Base-by-base conservation (phyloP, 2,113 vertebrate species). In the Setophaga kirtlandii region DNA sequence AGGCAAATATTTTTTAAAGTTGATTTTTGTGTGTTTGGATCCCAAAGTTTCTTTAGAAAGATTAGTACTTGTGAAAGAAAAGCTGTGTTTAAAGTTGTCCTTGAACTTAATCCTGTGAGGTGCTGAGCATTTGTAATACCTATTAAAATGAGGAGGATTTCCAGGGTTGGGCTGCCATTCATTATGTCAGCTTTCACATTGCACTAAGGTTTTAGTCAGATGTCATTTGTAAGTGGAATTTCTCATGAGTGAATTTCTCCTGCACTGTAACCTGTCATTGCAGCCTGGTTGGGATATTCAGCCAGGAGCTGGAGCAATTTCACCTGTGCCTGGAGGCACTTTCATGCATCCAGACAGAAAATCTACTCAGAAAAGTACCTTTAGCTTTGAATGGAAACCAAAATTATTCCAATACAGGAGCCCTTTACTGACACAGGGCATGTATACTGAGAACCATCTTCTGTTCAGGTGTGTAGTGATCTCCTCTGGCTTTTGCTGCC, bases 401-500 rank as follows among this genome's bases (percentile, higher is more conserved):
- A 64, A 52, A 25, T 15, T 52, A 7, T 39, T 63, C 52, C 50
- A 79, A 19, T 41, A 11, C 35, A 44, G 19, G 11, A 58, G 9
- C 30, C 25, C 8, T 87, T 85, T 71, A 33, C 28, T 76, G 67
- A 74, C 5, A 2, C 4, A 13, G 55, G 10, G 15, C 68, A 55
- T 2, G 0, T 21, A 35, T 39, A 8, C 50, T 52, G 50, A 35
- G 46, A 92, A 49, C 13, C 56, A 46, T 65, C 75, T 73, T 53
- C 42, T 79, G 21, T 52, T 83, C 18, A 62, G 78, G 15, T 49
- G 39, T 75, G 37, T 49, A 46, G 65, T 76, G 82, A 53, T 28
- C 93, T 94, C 65, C 87, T 92, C 78, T 76, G 85, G 46, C n/a
- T 92, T 92, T 87, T 90, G 53, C 49, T 77, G 63, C 53, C 79